A percentile compares a stretch with the other conserved stretches of the same genome.
phyloP scores from a whole-genome alignment of 2,113 vertebrate species.

The Irena cyanogastra region DNA sequence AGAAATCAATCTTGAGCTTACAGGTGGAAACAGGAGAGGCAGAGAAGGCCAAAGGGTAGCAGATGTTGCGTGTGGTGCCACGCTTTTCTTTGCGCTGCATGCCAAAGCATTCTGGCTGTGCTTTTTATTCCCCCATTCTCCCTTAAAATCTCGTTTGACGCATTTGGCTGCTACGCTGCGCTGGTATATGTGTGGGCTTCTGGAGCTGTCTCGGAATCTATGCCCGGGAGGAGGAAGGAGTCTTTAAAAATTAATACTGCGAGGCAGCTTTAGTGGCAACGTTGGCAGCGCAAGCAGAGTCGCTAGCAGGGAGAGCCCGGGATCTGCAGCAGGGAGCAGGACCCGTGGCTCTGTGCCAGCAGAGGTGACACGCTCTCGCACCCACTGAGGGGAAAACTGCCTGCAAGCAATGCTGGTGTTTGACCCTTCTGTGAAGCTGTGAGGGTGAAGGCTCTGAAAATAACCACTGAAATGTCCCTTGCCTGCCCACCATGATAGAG shows the following conservation, averaged over 20 bases:
- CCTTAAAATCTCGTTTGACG: conserved; percentile 30
- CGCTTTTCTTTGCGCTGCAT: not conserved
- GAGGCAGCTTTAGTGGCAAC: conserved; percentile 42
- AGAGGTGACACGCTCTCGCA: conserved; percentile 33
- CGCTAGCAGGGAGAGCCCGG: not conserved
- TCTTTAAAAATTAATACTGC: conserved; percentile 59
- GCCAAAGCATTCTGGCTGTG: conserved; percentile 2
- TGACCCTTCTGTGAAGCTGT: conserved; percentile 49
- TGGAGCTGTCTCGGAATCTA: conserved; percentile 44
- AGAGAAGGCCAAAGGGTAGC: not conserved
- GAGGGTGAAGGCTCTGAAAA: conserved; percentile 46
- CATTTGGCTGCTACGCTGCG: not conserved
- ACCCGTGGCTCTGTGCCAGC: not conserved
- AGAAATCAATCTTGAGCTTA: conserved; percentile 32
- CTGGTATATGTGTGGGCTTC: conserved; percentile 32
- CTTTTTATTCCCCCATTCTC: conserved; percentile 6
- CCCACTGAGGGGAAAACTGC: conserved; percentile 26
- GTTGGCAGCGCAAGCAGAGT: not conserved
- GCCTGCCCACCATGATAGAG: not conserved
- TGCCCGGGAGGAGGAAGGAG: conserved; percentile 39
- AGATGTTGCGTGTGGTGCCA: not conserved
- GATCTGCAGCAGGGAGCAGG: not conserved
- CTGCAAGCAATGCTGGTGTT: not conserved
- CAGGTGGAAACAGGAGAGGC: conserved; percentile 4
- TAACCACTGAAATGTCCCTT: not conserved